phyloP scores from a whole-genome alignment of 2,113 vertebrate genomes.

The Pachyramphus minor region DNA sequence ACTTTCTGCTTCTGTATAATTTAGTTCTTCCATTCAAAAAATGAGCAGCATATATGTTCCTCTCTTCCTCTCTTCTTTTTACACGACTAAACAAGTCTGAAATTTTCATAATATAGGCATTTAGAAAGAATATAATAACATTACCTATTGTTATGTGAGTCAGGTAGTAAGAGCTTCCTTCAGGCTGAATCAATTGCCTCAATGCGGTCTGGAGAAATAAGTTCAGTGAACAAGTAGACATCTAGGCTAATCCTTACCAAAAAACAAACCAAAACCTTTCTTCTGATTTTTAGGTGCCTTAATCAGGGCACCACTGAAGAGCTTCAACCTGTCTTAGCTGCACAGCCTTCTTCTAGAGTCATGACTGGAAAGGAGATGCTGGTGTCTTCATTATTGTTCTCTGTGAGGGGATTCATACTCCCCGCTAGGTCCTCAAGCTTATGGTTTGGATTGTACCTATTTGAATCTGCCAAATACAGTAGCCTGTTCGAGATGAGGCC shows the following conservation, averaged over 20 bases:
- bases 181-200: not conserved
- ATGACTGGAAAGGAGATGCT: not conserved
- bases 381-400: not conserved
- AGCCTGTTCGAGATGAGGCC: fast-evolving
- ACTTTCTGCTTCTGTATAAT: not conserved
- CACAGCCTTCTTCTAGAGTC: not conserved
- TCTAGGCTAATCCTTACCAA: not conserved
- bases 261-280: not conserved
- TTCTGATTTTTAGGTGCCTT: not conserved
- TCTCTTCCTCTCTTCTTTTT: not conserved
- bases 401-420: not conserved
- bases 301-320: not conserved
- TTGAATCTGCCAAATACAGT: not conserved
- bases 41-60: not conserved
- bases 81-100: not conserved
- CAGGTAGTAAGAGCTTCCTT: not conserved
- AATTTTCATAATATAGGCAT: not conserved
- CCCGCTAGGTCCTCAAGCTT: not conserved
- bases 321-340: not conserved
- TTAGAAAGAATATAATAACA: not conserved
- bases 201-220: not conserved
- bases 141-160: not conserved
- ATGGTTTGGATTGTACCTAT: not conserved
- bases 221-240: not conserved
- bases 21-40: not conserved